These are phyloP conservation scores for Listronotus oregonensis DNA, from an alignment of 1,140 invertebrate species.

Conservation along the genomic window DNA sequence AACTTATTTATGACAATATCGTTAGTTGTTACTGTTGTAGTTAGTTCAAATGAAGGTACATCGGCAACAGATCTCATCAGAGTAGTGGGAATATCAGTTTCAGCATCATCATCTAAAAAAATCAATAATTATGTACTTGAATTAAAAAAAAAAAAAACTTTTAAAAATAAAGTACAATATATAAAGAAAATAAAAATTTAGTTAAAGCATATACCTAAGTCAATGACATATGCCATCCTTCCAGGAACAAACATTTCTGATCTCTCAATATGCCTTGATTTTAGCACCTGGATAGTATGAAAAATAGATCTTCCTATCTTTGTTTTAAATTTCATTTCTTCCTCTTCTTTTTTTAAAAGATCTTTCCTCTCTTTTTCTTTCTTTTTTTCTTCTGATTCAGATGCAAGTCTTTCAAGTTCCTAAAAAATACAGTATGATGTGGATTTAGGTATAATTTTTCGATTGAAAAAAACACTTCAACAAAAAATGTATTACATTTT, in stretches of 20 bases:
- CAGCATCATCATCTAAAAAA: slow-evolving; percentile 77
- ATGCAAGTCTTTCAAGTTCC: slow-evolving; percentile 75
- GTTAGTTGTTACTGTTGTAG: slow-evolving; percentile 87
- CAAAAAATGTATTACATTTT: too few species aligned
- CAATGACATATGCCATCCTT: slow-evolving; percentile 97
- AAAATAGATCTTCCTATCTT: slow-evolving; percentile 77
- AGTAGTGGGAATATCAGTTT: slow-evolving; percentile 94
- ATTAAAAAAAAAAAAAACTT: too few species aligned
- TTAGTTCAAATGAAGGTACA: slow-evolving; percentile 78
- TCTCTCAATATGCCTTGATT: slow-evolving; percentile 73
- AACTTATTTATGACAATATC: slow-evolving; percentile 97
- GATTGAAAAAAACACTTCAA: too few species aligned
- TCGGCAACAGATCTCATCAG: slow-evolving; percentile 94
- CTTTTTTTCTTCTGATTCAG: slow-evolving; percentile 62
- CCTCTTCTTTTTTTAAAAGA: slow-evolving; percentile 65
- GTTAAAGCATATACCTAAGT: slow-evolving; percentile 65
- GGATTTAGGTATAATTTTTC: too few species aligned
- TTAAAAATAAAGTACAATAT: too few species aligned
- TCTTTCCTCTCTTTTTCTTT: slow-evolving; percentile 68
- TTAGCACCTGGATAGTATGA: slow-evolving; percentile 68
- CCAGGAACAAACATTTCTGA: slow-evolving; percentile 96
- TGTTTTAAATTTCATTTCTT: slow-evolving; percentile 82
- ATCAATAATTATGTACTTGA: too few species aligned
- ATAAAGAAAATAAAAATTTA: not conserved
- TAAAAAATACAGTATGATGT: slow-evolving; percentile 3